phyloP scores from a whole-genome alignment of 2,888 invertebrate species.

The Lottia gigantea region DNA sequence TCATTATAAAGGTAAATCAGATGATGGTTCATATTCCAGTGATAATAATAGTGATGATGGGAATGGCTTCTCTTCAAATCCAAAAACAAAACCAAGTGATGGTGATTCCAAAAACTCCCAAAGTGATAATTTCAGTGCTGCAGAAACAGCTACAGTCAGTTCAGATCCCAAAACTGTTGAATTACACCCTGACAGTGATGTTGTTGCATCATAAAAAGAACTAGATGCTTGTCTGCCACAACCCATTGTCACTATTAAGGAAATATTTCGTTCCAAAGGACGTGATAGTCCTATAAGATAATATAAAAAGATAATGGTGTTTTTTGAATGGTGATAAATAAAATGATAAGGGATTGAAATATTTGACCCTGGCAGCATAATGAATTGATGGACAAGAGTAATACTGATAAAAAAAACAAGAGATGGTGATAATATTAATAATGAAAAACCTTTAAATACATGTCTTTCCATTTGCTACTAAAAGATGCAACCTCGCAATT shows the following conservation, averaged over 20 bases:
- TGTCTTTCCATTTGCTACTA: constrained; percentile 39
- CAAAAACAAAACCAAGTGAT: neutral
- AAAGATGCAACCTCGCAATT: constrained; percentile 35
- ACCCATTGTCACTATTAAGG: too few species aligned
- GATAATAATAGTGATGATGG: neutral
- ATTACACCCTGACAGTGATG: constrained; percentile 58
- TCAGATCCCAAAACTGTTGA: constrained; percentile 52
- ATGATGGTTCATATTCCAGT: constrained; percentile 2
- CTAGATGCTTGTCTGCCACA: too few species aligned
- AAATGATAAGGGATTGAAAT: neutral
- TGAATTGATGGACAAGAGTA: constrained; percentile 1
- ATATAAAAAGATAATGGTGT: too few species aligned
- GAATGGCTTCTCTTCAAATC: too few species aligned
- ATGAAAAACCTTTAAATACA: constrained; percentile 17
- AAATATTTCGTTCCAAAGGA: too few species aligned
- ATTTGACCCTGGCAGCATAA: constrained; percentile 12
- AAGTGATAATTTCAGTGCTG: constrained; percentile 11
- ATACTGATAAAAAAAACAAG: neutral
- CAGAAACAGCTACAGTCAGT: constrained; percentile 14
- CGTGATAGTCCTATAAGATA: too few species aligned
- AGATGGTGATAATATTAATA: constrained; percentile 18
- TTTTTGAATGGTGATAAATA: too few species aligned
- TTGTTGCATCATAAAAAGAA: constrained; percentile 51
- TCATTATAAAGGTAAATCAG: constrained; percentile 71
- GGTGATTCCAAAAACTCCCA: neutral